phyloP scores from a whole-genome alignment of 2,888 invertebrate species.

The Hofmannophila pseudospretella region DNA sequence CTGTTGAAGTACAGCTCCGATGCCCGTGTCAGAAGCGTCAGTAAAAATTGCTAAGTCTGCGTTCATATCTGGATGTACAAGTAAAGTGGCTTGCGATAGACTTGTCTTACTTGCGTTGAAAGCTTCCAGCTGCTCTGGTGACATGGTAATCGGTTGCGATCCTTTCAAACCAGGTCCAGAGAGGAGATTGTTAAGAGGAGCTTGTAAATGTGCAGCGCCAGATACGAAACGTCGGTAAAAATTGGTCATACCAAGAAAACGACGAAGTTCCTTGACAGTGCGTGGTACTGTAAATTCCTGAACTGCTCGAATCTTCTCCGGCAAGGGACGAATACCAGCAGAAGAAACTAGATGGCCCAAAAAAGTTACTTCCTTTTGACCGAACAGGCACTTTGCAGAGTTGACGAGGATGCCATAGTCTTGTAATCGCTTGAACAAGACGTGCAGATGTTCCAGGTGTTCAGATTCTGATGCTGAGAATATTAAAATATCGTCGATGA shows the following conservation, averaged over 20 bases:
- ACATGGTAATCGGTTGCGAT: constrained; percentile 22
- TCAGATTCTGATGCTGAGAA: too few species aligned
- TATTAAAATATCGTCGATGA: constrained; percentile 42
- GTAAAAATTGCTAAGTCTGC: too few species aligned
- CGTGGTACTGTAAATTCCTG: constrained; percentile 18
- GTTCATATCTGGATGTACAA: constrained; percentile 28
- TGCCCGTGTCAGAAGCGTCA: constrained; percentile 37
- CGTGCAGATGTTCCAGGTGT: constrained; percentile 20
- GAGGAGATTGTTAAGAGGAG: constrained; percentile 29
- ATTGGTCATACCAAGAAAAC: constrained; percentile 28
- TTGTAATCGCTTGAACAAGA: constrained; percentile 16
- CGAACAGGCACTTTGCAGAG: constrained; percentile 22
- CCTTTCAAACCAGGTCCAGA: constrained; percentile 23
- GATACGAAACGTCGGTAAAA: constrained; percentile 34
- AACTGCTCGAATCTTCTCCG: constrained; percentile 27
- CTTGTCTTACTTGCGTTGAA: constrained; percentile 26
- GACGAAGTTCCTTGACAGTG: constrained; percentile 16
- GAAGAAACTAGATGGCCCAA: constrained; percentile 19
- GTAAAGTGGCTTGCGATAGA: constrained; percentile 26
- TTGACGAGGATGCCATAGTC: constrained; percentile 22
- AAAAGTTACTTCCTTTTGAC: constrained; percentile 18
- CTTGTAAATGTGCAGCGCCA: constrained; percentile 31
- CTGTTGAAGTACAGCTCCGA: constrained; percentile 41
- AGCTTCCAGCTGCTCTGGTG: constrained; percentile 15
- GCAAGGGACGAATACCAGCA: constrained; percentile 29